A percentile compares a stretch with the other conserved stretches of the same genome.
These are phyloP conservation scores for Drosophila takahashii DNA, from an alignment of 1,140 invertebrate genomes.

Conservation along the genomic window DNA sequence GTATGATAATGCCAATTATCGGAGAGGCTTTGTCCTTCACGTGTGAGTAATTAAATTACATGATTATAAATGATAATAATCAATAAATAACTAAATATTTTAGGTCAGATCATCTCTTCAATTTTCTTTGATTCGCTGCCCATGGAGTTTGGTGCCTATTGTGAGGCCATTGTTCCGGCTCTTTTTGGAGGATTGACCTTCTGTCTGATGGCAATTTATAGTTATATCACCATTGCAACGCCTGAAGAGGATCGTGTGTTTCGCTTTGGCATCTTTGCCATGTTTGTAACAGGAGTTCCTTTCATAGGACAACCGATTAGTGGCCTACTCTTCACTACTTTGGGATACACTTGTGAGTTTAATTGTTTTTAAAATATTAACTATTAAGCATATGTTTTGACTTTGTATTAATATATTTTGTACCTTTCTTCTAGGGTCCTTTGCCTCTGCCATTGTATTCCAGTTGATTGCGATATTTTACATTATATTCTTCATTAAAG, in stretches of 20 bases:
- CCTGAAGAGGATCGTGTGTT: constrained; percentile 87
- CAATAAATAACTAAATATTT: neutral
- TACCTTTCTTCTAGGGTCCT: constrained; percentile 60
- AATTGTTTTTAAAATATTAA: neutral
- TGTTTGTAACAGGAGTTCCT: constrained; percentile 77
- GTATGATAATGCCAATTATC: constrained; percentile 87
- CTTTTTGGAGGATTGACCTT: constrained; percentile 87
- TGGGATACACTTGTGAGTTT: constrained; percentile 76
- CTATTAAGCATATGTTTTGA: neutral
- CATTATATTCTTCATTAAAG: constrained; percentile 76
- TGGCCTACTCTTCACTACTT: constrained; percentile 64
- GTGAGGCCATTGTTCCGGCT: constrained; percentile 86
- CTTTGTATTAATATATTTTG: neutral
- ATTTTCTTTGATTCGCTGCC: constrained; percentile 84
- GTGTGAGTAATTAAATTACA: constrained; percentile 52
- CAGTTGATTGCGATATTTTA: constrained; percentile 80
- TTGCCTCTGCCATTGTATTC: constrained; percentile 64
- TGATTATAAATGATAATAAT: no score
- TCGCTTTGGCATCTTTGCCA: constrained; percentile 84
- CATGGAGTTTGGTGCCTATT: constrained; percentile 86
- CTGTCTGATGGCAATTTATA: constrained; percentile 88
- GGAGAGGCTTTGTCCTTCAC: constrained; percentile 85
- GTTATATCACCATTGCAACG: constrained; percentile 87
- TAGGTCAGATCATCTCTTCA: constrained; percentile 73
- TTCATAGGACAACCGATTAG: constrained; percentile 73